These are phyloP conservation scores for Noctua comes DNA, from an alignment of 2,888 invertebrate species.

Conservation along the genomic window DNA sequence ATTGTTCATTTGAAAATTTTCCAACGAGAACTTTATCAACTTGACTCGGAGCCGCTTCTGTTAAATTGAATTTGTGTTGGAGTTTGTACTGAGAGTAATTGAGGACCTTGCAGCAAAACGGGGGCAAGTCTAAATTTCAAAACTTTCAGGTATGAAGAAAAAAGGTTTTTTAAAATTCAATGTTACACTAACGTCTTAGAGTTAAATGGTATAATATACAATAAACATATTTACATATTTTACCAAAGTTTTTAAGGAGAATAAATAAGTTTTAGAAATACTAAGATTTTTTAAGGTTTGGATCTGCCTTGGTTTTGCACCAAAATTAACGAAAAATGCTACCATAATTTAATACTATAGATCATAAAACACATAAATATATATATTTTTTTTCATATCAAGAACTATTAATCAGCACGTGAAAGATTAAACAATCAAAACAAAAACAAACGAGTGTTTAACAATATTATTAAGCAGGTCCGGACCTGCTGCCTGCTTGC, in stretches of 20 bases:
- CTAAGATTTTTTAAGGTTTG: constrained; percentile 18
- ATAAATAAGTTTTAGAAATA: not conserved
- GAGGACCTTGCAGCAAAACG: not conserved
- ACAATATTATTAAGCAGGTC: too few relatives aligned
- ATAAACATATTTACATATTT: not conserved
- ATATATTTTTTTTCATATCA: too few relatives aligned
- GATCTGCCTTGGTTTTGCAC: constrained; percentile 10
- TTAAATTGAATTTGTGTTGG: constrained; percentile 33
- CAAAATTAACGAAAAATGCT: not conserved
- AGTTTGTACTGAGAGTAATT: constrained; percentile 17
- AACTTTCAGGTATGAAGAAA: not conserved
- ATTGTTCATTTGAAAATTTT: constrained; percentile 17
- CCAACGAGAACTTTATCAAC: constrained; percentile 18
- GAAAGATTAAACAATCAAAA: too few relatives aligned
- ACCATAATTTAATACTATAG: too few relatives aligned
- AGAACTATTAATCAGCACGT: too few relatives aligned
- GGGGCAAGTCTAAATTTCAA: not conserved
- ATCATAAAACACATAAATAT: too few relatives aligned
- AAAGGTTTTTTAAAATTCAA: not conserved
- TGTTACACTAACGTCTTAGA: too few relatives aligned
- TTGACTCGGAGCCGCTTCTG: constrained; percentile 1
- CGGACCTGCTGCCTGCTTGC: too few relatives aligned
- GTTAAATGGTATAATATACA: not conserved
- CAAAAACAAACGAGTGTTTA: too few relatives aligned
- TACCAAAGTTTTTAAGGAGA: not conserved